Evolutionary conservation across 23 tunicate species (phyloP).

Genomic region (Aplidium turbinatum): DNA sequence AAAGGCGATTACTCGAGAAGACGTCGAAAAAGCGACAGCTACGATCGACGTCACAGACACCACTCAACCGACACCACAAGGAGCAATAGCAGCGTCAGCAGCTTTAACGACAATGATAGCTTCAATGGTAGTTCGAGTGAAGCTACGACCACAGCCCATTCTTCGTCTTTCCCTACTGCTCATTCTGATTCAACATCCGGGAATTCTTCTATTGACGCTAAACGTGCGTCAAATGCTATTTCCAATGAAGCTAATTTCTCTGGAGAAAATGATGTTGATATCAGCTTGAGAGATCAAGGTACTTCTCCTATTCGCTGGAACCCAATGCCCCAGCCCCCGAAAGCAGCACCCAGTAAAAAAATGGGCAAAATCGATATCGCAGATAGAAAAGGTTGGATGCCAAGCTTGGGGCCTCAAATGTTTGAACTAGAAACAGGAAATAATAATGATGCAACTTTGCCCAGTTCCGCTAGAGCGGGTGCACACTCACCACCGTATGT

Average conservation of each 20-base stretch:
- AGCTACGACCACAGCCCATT: no score
- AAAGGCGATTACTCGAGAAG: no score
- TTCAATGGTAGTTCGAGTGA: no score
- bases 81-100: constrained; percentile 35
- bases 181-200: background rate
- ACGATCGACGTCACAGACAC: constrained; percentile 26
- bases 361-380: constrained; percentile 62
- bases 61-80: background rate
- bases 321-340: constrained; percentile 31
- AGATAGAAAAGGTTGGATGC: constrained; percentile 79
- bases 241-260: background rate
- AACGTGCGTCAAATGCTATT: background rate
- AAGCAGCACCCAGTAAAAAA: background rate
- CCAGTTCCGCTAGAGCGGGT: no score
- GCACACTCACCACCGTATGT: constrained; percentile 8
- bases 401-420: constrained; percentile 94
- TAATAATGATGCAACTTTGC: constrained; percentile 1
- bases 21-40: constrained; percentile 7
- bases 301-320: constrained; percentile 89
- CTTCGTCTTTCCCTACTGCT: constrained; percentile 2
- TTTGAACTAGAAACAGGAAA: constrained; percentile 42
- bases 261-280: constrained; percentile 17
- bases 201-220: background rate
- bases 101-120: constrained; percentile 1
- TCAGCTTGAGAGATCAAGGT: constrained; percentile 36